These are phyloP conservation scores for Myiothlypis coronata DNA, from an alignment of 2,797 vertebrate species.

Conservation along the genomic window DNA sequence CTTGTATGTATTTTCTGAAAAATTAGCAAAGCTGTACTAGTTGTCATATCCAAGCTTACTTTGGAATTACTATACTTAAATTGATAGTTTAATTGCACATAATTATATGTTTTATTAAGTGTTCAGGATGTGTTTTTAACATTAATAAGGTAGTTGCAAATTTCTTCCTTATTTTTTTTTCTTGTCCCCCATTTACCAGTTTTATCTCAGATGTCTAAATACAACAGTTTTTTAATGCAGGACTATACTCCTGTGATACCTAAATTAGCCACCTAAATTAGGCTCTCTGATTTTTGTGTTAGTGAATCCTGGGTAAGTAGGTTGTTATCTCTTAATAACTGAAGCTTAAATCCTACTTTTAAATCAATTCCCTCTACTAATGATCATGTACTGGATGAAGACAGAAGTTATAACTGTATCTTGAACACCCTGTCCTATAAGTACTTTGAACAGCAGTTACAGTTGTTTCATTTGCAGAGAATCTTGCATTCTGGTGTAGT, in stretches of 20 bases:
- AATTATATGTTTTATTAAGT: background rate
- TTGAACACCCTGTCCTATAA: background rate
- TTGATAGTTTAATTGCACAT: background rate
- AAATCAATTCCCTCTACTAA: background rate
- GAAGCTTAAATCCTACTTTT: background rate
- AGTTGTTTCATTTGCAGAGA: background rate
- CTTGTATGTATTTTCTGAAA: background rate
- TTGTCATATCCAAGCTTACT: background rate
- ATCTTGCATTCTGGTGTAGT: background rate
- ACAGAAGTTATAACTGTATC: background rate
- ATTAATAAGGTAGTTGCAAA: background rate
- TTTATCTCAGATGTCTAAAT: background rate
- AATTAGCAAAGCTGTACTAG: background rate
- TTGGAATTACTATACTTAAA: background rate
- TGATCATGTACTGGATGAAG: background rate
- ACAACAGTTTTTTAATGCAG: background rate
- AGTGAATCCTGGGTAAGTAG: background rate
- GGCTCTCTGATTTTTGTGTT: background rate
- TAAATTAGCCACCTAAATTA: constrained; percentile 15
- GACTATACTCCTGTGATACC: background rate
- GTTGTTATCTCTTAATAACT: background rate
- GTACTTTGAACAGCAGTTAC: background rate
- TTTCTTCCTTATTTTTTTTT: background rate
- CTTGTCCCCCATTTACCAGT: background rate
- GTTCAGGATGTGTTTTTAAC: background rate